phyloP scores from a whole-genome alignment of 2,797 vertebrate genomes.

The Galago senegalensis region DNA sequence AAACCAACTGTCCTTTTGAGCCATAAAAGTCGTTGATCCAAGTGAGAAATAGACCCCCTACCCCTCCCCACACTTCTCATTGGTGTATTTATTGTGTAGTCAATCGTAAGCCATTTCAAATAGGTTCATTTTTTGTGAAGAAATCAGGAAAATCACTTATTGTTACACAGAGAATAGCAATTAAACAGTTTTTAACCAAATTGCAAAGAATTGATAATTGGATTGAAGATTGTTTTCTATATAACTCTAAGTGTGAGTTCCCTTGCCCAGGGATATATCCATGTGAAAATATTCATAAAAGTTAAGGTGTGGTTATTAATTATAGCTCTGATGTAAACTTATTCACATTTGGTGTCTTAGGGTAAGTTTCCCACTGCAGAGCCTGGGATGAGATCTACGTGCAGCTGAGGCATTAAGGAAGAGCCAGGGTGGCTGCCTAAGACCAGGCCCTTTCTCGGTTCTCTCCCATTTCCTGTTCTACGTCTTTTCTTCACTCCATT shows the following conservation, averaged over 20 bases:
- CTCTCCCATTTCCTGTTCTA: neutral
- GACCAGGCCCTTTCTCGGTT: neutral
- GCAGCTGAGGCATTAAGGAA: neutral
- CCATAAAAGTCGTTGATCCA: neutral
- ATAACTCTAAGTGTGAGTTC: neutral
- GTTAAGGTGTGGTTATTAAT: neutral
- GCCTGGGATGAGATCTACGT: accelerated
- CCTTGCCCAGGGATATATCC: neutral
- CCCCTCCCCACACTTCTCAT: too few species aligned
- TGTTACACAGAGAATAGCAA: neutral
- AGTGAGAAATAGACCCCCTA: neutral
- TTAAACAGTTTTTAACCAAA: neutral
- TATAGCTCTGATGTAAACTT: neutral
- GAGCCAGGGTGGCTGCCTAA: neutral
- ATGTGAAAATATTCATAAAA: constrained; percentile 34
- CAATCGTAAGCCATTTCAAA: neutral
- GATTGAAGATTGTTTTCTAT: neutral
- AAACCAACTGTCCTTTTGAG: neutral
- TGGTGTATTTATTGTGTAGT: neutral
- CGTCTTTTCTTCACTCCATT: neutral
- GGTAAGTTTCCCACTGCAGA: neutral
- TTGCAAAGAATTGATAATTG: neutral
- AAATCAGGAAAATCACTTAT: neutral
- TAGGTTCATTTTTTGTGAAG: neutral
- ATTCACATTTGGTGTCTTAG: neutral